These are phyloP conservation scores for Myotis lucifugus DNA, from an alignment of 2,113 vertebrate genomes.

Conservation along the genomic window DNA sequence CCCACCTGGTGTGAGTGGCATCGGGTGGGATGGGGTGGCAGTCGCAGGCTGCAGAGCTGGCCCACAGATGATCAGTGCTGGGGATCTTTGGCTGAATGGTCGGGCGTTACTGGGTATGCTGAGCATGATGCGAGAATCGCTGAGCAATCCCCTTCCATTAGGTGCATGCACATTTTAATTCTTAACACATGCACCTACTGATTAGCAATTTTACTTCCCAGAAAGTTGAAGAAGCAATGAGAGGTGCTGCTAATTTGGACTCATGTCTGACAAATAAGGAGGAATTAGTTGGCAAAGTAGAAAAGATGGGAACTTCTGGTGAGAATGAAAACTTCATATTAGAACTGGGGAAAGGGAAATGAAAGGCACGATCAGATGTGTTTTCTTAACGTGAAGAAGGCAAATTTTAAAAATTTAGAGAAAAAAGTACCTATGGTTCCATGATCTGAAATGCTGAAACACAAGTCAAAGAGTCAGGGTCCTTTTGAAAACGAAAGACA, in stretches of 20 bases:
- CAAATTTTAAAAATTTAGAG: background rate
- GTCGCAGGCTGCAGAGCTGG: background rate
- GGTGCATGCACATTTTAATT: background rate
- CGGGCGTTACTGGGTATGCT: background rate
- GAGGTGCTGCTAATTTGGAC: background rate
- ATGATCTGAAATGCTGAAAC: background rate
- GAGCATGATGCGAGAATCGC: background rate
- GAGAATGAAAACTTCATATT: background rate
- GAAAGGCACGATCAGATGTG: background rate
- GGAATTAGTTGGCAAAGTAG: background rate
- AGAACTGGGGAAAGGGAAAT: background rate
- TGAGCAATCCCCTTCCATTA: background rate
- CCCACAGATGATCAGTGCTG: background rate
- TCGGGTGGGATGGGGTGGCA: fast-evolving
- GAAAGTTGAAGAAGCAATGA: background rate
- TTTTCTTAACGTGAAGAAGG: background rate
- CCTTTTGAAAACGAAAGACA: background rate
- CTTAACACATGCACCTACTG: background rate
- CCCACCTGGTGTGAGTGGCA: background rate
- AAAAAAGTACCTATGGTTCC: background rate
- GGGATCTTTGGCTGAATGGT: background rate
- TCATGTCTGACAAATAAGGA: background rate
- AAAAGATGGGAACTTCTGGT: background rate
- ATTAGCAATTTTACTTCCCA: background rate
- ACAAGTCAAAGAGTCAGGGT: background rate